Percentiles rank a stretch among this genome's conserved stretches.
Conservation (phyloP, 2,797 vertebrate genomes). For the Peromyscus eremicus region DNA sequence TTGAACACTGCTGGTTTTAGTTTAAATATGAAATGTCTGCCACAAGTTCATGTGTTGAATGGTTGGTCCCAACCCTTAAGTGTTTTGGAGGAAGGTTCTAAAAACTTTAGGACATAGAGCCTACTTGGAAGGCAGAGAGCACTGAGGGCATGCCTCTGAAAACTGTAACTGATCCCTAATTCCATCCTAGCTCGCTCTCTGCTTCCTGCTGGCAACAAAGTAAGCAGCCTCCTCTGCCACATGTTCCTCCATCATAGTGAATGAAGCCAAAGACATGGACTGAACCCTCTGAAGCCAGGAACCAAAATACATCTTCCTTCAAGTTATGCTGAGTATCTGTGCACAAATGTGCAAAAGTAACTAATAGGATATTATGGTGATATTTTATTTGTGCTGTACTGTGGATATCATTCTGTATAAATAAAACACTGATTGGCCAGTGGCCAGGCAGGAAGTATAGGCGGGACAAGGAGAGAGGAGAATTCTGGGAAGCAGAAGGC, state of each 20-base stretch:
- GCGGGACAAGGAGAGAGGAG: too few species aligned
- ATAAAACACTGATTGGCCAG: too few species aligned
- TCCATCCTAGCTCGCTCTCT: not conserved
- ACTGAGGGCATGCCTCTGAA: not conserved
- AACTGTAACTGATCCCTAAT: not conserved
- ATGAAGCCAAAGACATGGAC: not conserved
- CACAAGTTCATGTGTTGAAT: not conserved
- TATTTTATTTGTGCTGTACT: too few species aligned
- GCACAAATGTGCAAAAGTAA: not conserved
- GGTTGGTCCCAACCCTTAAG: not conserved
- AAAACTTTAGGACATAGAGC: not conserved
- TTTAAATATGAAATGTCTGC: not conserved
- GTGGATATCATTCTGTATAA: too few species aligned
- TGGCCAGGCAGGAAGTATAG: too few species aligned
- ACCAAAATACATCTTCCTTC: not conserved
- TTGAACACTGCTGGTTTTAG: not conserved
- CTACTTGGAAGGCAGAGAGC: not conserved
- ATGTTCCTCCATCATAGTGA: not conserved
- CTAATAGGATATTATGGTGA: too few species aligned
- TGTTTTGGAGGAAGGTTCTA: not conserved
- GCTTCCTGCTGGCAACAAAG: not conserved
- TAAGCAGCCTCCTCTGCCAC: not conserved
- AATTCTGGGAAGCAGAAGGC: too few species aligned
- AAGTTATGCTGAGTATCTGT: not conserved
- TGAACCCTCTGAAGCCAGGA: too few species aligned